Percentiles rank a stretch among this genome's conserved stretches.
These are phyloP conservation scores for Atta texana DNA, from an alignment of 1,140 invertebrate genomes.

Conservation along the genomic window DNA sequence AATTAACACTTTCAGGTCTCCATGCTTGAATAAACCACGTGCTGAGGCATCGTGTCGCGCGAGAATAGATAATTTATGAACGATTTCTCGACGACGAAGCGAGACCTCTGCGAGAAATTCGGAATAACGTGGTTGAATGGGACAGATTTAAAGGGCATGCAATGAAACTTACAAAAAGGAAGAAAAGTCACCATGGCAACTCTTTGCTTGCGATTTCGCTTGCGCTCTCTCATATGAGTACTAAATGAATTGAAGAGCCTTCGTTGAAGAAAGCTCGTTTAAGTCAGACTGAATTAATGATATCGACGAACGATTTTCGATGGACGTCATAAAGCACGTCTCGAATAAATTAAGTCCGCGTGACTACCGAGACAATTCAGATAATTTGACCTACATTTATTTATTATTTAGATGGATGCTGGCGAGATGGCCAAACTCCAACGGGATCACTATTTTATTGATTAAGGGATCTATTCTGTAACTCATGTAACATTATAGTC, in stretches of 20 bases:
- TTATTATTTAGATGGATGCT: constrained; percentile 46
- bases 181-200: constrained; percentile 44
- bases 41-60: background rate
- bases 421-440: too few relatives aligned
- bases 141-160: constrained; percentile 10
- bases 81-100: background rate
- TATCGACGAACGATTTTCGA: constrained; percentile 50
- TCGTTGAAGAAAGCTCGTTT: constrained; percentile 46
- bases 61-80: constrained; percentile 44
- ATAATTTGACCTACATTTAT: constrained; percentile 23
- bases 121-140: constrained; percentile 22
- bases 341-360: constrained; percentile 20
- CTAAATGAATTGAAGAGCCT: constrained; percentile 33
- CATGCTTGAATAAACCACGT: constrained; percentile 27
- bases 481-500: too few relatives aligned
- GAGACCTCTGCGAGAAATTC: background rate
- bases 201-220: constrained; percentile 27
- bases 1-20: constrained; percentile 40
- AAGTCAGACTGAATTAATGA: constrained; percentile 57
- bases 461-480: too few relatives aligned
- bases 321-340: constrained; percentile 13
- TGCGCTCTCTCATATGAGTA: constrained; percentile 9
- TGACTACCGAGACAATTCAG: too few relatives aligned
- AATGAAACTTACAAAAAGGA: constrained; percentile 1
- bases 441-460: too few relatives aligned